A percentile compares a stretch with the other conserved stretches of the same genome.
These are phyloP conservation scores for Aporophyla lueneburgensis DNA, from an alignment of 2,888 invertebrate genomes.

Conservation along the genomic window DNA sequence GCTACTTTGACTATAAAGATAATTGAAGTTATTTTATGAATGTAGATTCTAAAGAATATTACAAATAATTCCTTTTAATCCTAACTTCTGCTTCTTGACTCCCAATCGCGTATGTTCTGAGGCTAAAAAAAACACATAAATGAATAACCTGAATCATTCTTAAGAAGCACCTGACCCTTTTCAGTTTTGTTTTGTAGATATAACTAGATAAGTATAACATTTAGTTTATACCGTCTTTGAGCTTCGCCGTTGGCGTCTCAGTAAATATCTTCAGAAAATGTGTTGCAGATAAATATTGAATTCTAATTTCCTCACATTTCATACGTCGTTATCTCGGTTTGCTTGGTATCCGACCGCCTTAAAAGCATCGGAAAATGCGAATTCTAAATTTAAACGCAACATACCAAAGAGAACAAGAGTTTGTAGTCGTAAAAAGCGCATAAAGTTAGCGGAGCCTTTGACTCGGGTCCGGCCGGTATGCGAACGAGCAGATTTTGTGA, in stretches of 20 bases:
- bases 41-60: background rate
- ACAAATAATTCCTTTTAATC: background rate
- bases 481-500: slow-evolving; percentile 59
- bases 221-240: background rate
- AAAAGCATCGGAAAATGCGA: slow-evolving; percentile 71
- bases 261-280: background rate
- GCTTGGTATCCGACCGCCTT: slow-evolving; percentile 54
- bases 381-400: slow-evolving; percentile 75
- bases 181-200: too few relatives aligned
- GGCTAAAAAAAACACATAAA: background rate
- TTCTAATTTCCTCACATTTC: slow-evolving; percentile 21
- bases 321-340: slow-evolving; percentile 2
- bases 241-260: background rate
- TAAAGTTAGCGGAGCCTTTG: slow-evolving; percentile 71
- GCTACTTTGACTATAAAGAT: background rate
- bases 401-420: slow-evolving; percentile 74
- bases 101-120: background rate
- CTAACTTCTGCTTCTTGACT: background rate
- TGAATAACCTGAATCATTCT: background rate
- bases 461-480: slow-evolving; percentile 54
- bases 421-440: slow-evolving; percentile 75
- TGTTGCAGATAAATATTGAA: slow-evolving; percentile 12
- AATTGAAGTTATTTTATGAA: background rate
- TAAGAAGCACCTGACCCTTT: background rate
- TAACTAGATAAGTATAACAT: background rate